Conservation (phyloP, 92 coral and sea anemone genomes). For the Epizoanthus illoricatus region DNA sequence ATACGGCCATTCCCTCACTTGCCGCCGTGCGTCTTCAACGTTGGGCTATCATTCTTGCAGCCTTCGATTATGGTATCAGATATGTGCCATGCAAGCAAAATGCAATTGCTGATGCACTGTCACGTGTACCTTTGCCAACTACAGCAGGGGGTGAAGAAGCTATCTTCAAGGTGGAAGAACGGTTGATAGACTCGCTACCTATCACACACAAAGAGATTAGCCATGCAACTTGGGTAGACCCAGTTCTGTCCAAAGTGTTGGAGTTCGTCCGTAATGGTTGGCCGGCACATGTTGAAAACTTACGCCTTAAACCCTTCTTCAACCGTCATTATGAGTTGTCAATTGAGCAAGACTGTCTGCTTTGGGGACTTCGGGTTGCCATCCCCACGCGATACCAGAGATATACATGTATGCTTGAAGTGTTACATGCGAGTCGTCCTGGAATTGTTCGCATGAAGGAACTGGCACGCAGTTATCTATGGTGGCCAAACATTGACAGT, state of each 20-base stretch:
- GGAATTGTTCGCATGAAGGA: slow-evolving; percentile 45
- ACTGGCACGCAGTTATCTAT: slow-evolving; percentile 35
- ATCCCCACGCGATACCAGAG: slow-evolving; percentile 24
- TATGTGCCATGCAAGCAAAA: slow-evolving; percentile 28
- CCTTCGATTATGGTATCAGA: slow-evolving; percentile 40
- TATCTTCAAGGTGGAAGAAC: slow-evolving; percentile 17
- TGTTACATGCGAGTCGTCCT: slow-evolving; percentile 42
- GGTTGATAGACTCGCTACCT: slow-evolving; percentile 15
- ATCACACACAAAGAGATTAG: slow-evolving; percentile 33
- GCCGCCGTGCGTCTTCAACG: slow-evolving; percentile 45
- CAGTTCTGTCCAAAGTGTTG: slow-evolving; percentile 38
- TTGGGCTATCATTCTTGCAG: slow-evolving; percentile 39
- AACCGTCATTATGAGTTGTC: slow-evolving; percentile 14
- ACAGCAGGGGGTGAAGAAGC: slow-evolving; percentile 1
- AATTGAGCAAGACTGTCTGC: slow-evolving; percentile 37
- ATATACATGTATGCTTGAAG: slow-evolving; percentile 39
- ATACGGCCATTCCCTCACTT: neutral
- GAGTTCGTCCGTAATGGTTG: slow-evolving; percentile 33
- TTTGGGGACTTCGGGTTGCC: slow-evolving; percentile 45
- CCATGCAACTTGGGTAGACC: slow-evolving; percentile 32
- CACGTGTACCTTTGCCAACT: slow-evolving; percentile 36
- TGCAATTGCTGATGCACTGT: slow-evolving; percentile 45
- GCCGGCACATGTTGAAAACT: slow-evolving; percentile 24
- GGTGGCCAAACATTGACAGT: slow-evolving; percentile 42
- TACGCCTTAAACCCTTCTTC: slow-evolving; percentile 35